Base-by-base conservation (phyloP, 2,888 invertebrate genomes). In the Iphiclides podalirius region DNA sequence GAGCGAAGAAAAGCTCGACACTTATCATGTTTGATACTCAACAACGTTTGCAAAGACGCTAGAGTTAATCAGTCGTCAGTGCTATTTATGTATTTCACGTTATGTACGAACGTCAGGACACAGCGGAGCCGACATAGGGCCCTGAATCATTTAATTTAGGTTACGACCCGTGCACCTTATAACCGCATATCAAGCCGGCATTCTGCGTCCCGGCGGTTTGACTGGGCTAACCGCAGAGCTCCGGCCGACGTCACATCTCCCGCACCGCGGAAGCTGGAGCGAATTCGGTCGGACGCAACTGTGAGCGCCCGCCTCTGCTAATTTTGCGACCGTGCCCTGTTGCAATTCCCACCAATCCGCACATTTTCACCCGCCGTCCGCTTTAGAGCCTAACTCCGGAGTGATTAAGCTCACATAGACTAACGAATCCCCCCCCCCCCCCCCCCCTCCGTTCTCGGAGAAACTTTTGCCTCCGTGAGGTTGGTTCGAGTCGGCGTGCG, bases 391-490 rank as follows among this genome's bases (percentile, higher is more conserved):
- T 59, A 60, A 67, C 64, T 61, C 59, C 67, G 58, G 64, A 84
- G 74, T 79, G 79, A 84, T 86, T 87, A 86, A 86, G 78, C 87
- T 86, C 87, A 87, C 87, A 87, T 87, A 87, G 84, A 83, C 85
- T 86, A 88, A 88, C 84, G 87, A 87, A 86, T n/a, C n/a, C n/a
- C n/a, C n/a, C n/a, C n/a, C n/a, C n/a, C n/a, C n/a, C n/a, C n/a
- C n/a, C n/a, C n/a, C n/a, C n/a, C n/a, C n/a, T n/a, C n/a, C n/a
- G n/a, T n/a, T n/a, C n/a, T n/a, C n/a, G 79, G 80, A 72, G 64
- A 61, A 84, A 85, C 84, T 87, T 86, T 84, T 79, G 75, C 79
- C 75, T 79, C 83, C n/a, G n/a, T n/a, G n/a, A 83, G 81, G 78
- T 73, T 77, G 75, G 75, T 84, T 84, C 75, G 81, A 83, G 84